These are phyloP conservation scores for Unio pictorum DNA, from an alignment of 2,888 invertebrate genomes.

Conservation along the genomic window DNA sequence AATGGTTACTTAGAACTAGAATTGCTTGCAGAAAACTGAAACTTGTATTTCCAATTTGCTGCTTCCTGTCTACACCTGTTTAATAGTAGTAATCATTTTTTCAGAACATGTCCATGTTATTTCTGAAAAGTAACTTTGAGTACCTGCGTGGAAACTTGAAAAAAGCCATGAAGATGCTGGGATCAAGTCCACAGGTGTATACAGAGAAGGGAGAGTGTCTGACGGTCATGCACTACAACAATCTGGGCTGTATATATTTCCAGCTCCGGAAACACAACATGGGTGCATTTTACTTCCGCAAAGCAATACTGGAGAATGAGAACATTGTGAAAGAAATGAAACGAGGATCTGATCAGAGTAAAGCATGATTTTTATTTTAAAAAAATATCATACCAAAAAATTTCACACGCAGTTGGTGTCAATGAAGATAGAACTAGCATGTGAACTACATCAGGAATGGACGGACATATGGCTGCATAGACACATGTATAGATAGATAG, in stretches of 20 bases:
- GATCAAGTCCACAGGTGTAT: constrained; percentile 50
- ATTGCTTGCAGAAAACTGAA: too few species aligned
- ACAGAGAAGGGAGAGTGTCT: constrained; percentile 77
- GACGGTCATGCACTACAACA: constrained; percentile 82
- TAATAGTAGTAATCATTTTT: constrained; percentile 9
- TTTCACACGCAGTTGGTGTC: too few species aligned
- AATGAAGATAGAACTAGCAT: too few species aligned
- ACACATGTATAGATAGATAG: too few species aligned
- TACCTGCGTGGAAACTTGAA: constrained; percentile 79
- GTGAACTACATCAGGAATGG: too few species aligned
- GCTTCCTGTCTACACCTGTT: background rate
- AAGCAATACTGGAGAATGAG: constrained; percentile 84
- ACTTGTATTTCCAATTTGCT: background rate
- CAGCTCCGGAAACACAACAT: constrained; percentile 86
- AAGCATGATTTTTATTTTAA: background rate
- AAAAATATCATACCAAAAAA: too few species aligned
- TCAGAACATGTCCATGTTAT: constrained; percentile 74
- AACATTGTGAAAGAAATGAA: constrained; percentile 59
- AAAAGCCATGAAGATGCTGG: constrained; percentile 77
- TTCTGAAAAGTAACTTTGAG: constrained; percentile 79
- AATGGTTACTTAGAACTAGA: too few species aligned
- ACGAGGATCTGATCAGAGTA: constrained; percentile 45
- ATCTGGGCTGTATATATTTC: constrained; percentile 86
- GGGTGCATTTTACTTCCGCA: constrained; percentile 84
- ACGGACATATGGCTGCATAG: too few species aligned